Evolutionary conservation across 2,797 vertebrate genomes (phyloP).

Genomic region (Myotis daubentonii): DNA sequence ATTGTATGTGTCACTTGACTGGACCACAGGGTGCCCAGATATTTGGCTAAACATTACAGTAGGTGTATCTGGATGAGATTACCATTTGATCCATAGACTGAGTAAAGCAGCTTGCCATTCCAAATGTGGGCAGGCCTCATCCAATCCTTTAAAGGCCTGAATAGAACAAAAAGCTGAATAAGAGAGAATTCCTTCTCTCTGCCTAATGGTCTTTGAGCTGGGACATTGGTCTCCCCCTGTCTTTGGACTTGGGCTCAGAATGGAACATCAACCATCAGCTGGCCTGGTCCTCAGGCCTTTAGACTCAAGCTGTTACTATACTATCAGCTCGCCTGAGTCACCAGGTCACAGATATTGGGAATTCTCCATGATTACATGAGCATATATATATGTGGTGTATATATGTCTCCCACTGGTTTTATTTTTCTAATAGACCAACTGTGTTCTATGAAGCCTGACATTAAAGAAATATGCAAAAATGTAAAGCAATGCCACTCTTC

Average conservation of each 20-base stretch:
- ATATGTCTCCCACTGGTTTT: background rate
- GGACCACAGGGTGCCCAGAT: background rate
- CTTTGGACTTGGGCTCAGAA: background rate
- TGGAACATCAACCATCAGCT: background rate
- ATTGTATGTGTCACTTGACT: background rate
- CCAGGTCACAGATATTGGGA: background rate
- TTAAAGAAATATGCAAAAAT: constrained; percentile 24
- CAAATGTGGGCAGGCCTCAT: background rate
- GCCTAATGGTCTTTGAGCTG: background rate
- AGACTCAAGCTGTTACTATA: background rate
- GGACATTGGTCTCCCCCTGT: background rate
- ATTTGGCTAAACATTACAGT: background rate
- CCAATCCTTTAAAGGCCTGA: background rate
- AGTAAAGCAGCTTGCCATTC: background rate
- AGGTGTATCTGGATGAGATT: background rate
- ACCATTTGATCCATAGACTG: background rate
- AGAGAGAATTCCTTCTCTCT: background rate
- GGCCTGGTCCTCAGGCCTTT: background rate
- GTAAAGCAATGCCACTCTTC: background rate
- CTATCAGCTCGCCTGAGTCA: background rate
- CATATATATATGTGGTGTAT: background rate
- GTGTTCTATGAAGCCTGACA: background rate
- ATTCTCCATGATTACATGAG: background rate
- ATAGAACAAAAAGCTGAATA: constrained; percentile 3
- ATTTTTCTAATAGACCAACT: constrained; percentile 1